Evolutionary conservation across 2,113 vertebrate species (phyloP).

Genomic region (Emberiza fucata): DNA sequence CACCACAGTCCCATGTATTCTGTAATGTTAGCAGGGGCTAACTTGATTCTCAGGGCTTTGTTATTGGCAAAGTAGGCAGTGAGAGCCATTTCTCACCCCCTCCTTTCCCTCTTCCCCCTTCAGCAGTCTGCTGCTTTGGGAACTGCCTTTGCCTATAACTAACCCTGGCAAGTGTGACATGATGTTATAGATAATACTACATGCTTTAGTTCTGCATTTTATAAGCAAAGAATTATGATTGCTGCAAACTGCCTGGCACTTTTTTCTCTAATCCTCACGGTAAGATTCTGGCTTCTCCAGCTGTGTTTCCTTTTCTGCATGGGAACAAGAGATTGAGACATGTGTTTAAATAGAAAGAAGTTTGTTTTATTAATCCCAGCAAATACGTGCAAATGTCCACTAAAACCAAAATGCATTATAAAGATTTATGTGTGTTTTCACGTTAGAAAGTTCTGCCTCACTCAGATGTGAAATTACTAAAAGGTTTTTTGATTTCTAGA

Average conservation of each 20-base stretch:
- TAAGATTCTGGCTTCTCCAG: not conserved
- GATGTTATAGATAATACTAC: not conserved
- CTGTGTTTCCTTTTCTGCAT: not conserved
- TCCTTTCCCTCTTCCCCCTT: not conserved
- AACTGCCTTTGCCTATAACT: not conserved
- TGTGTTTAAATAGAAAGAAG: not conserved
- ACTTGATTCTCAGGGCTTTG: not conserved
- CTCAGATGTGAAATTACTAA: not conserved
- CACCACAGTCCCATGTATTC: not conserved
- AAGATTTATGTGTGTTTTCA: not conserved
- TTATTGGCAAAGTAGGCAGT: not conserved
- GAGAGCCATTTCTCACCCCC: not conserved
- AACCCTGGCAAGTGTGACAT: not conserved
- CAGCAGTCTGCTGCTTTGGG: not conserved
- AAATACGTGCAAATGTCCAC: not conserved
- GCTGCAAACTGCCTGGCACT: not conserved
- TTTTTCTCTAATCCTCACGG: not conserved
- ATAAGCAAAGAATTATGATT: not conserved
- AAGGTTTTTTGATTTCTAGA: slow-evolving; percentile 6
- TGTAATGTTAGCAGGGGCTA: not conserved
- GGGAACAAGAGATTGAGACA: not conserved
- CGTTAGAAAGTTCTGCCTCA: not conserved
- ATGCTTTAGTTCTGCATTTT: not conserved
- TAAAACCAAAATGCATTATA: not conserved
- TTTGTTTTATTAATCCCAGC: not conserved